Evolutionary conservation across 1,140 invertebrate genomes (phyloP), one percentile per base, ranked within the genome.

Genomic region (Saccostrea cuccullata): DNA sequence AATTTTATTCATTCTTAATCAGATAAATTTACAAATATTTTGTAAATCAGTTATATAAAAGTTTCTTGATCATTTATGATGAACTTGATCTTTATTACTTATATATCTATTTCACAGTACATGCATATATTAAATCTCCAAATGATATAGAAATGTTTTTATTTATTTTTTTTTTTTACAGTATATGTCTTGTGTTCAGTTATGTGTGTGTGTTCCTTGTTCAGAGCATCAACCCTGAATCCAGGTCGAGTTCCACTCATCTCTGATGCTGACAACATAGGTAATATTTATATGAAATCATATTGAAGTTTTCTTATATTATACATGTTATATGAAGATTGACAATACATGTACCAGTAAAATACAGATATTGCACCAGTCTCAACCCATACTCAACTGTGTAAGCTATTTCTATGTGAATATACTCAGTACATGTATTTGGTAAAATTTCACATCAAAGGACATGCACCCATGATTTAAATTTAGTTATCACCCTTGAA

Each of bases 191-290:
- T 90, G 73, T 70, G 92, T 23, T 86, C 91, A 55, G 47, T 89
- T 17, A 82, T 92, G 55, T 93, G 92, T 90, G 86, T 94, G 12
- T 67, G 90, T 36, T 86, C 92, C n/a, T 90, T 94, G 84, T 89
- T 93, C n/a, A 88, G 90, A 86, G 91, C 92, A 30, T 86, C 92
- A 23, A 92, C 93, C 17, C 85, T 89, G 40, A 94, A 94, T 87
- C 93, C 93, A 64, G 93, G 93, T 20, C 84, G 89, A 86, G 90
- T 94, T 20, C 93, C 93, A 15, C 36, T 89, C 17, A 58, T 90
- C 9, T 26, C 36, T 36, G 36, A 55, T 2, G 6, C 13, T 9
- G 6, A 26, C 13, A 73, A 82, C 70, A 36, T 84, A 23, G 36
- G 47, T 56, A 86, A 82, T 26, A 23, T 47, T 36, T 36, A 36